Conservation (phyloP, 2,113 vertebrate genomes). For the Mesocricetus auratus region DNA sequence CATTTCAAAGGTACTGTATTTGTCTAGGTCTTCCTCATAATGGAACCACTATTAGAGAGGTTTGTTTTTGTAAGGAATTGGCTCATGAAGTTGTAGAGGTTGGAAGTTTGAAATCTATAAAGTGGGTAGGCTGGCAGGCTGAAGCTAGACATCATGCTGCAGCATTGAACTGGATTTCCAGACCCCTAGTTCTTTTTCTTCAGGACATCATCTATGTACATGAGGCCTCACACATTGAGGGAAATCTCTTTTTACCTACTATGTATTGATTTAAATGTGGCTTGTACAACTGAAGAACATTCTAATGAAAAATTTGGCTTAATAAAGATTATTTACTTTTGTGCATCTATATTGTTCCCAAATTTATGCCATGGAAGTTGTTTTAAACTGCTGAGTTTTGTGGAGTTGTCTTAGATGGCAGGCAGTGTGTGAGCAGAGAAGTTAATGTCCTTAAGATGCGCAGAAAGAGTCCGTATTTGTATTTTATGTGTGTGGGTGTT, state of each 20-base stretch:
- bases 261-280: neutral
- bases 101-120: neutral
- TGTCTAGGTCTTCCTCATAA: neutral
- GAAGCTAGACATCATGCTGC: neutral
- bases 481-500: neutral
- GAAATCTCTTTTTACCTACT: neutral
- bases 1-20: conserved; percentile 10
- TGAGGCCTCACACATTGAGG: neutral
- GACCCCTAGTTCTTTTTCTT: neutral
- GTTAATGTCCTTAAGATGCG: neutral
- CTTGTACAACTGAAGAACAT: neutral
- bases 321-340: neutral
- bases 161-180: neutral
- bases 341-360: neutral
- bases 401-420: neutral
- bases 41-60: neutral
- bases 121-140: neutral
- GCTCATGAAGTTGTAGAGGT: neutral
- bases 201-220: neutral
- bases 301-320: neutral
- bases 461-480: neutral
- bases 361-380: neutral
- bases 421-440: neutral
- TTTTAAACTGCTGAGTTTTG: neutral
- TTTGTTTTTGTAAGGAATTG: conserved; percentile 2